These are phyloP conservation scores for Onychostoma macrolepis DNA, from an alignment of 2,113 vertebrate genomes.

Conservation along the genomic window DNA sequence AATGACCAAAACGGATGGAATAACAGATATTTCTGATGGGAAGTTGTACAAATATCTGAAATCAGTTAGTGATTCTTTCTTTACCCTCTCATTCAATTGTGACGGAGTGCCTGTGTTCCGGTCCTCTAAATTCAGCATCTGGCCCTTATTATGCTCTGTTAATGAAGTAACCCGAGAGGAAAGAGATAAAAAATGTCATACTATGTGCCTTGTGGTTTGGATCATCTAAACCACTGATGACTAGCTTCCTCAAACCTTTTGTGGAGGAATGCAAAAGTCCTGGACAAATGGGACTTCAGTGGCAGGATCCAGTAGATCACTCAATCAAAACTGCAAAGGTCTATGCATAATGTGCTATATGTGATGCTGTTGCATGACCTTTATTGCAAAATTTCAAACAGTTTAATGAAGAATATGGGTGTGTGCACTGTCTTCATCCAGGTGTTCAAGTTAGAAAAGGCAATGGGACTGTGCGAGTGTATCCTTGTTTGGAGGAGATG, in stretches of 20 bases:
- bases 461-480: too few species aligned
- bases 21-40: constrained; percentile 42
- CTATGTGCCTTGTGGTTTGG: constrained; percentile 47
- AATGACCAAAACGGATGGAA: constrained; percentile 28
- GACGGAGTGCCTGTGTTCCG: constrained; percentile 42
- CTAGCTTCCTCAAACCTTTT: constrained; percentile 42
- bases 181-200: constrained; percentile 29
- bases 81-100: constrained; percentile 48
- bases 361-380: constrained; percentile 41
- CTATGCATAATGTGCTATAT: constrained; percentile 40
- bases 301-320: constrained; percentile 39
- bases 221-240: constrained; percentile 25
- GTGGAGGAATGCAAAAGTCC: constrained; percentile 30
- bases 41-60: constrained; percentile 35
- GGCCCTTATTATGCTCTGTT: constrained; percentile 32
- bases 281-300: constrained; percentile 12
- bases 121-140: constrained; percentile 48
- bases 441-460: too few species aligned
- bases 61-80: constrained; percentile 37
- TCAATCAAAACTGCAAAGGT: constrained; percentile 33
- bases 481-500: too few species aligned
- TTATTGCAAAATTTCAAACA: constrained; percentile 39
- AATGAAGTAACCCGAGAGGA: not conserved
- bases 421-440: too few species aligned
- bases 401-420: too few species aligned